phyloP scores from a whole-genome alignment of 2,113 vertebrate genomes.

The Garra rufa region DNA sequence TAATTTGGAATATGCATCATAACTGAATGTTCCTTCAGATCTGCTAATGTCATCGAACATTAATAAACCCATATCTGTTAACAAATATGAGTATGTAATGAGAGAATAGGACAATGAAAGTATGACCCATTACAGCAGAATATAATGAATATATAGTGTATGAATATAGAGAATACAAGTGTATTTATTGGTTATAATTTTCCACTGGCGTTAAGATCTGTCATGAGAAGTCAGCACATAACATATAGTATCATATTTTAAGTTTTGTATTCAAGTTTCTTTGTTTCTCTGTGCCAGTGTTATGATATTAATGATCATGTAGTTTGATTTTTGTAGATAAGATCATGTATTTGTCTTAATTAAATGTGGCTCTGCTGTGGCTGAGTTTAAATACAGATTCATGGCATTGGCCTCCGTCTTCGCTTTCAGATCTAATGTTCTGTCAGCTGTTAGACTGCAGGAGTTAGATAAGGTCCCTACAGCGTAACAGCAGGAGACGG shows the following conservation, averaged over 20 bases:
- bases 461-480: slow-evolving; percentile 21
- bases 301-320: not conserved
- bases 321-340: not conserved
- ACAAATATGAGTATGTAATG: not conserved
- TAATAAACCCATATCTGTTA: not conserved
- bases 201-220: not conserved
- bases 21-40: not conserved
- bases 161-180: not conserved
- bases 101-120: not conserved
- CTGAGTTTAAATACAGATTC: slow-evolving; percentile 7
- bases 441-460: slow-evolving; percentile 1
- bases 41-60: not conserved
- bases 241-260: too few relatives aligned
- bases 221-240: not conserved
- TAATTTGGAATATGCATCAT: not conserved
- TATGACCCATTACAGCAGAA: not conserved
- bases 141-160: not conserved
- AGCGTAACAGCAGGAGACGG: slow-evolving; percentile 35
- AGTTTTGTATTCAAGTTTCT: not conserved
- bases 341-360: not conserved
- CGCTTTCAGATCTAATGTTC: not conserved
- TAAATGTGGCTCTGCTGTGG: not conserved
- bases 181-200: too few relatives aligned
- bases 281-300: not conserved
- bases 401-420: not conserved